These are phyloP conservation scores for Pterocles burchelli DNA, from an alignment of 2,113 vertebrate genomes.

Conservation along the genomic window DNA sequence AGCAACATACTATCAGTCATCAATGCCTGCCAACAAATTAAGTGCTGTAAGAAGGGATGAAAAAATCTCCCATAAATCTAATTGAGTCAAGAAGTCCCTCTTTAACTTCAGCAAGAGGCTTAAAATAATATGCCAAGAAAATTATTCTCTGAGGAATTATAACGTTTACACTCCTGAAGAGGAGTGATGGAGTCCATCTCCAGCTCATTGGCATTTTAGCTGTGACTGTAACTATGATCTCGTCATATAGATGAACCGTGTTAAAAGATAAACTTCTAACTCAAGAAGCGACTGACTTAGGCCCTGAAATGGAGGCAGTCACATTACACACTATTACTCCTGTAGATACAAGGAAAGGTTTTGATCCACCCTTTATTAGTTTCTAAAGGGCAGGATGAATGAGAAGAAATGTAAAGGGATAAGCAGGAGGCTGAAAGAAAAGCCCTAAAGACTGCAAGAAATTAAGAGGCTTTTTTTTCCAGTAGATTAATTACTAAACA, in stretches of 20 bases:
- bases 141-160: background rate
- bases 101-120: background rate
- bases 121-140: background rate
- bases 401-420: slow-evolving; percentile 50
- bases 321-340: background rate
- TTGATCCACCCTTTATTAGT: slow-evolving; percentile 59
- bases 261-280: slow-evolving; percentile 1
- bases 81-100: background rate
- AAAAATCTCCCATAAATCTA: slow-evolving; percentile 10
- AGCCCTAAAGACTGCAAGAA: slow-evolving; percentile 30
- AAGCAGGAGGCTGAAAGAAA: slow-evolving; percentile 32
- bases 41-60: background rate
- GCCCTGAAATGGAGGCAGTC: background rate
- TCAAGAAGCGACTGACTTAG: background rate
- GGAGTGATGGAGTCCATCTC: background rate
- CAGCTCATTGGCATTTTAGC: background rate
- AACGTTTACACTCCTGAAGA: background rate
- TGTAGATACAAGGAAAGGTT: slow-evolving; percentile 11
- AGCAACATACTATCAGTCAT: background rate
- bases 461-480: slow-evolving; percentile 25
- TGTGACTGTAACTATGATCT: background rate
- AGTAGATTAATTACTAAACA: slow-evolving; percentile 56
- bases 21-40: background rate
- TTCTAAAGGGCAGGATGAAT: slow-evolving; percentile 55
- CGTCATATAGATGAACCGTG: background rate